Evolutionary conservation across 37 sponge, comb jelly and placozoan species (phyloP).

Genomic region (Geodia barretti): DNA sequence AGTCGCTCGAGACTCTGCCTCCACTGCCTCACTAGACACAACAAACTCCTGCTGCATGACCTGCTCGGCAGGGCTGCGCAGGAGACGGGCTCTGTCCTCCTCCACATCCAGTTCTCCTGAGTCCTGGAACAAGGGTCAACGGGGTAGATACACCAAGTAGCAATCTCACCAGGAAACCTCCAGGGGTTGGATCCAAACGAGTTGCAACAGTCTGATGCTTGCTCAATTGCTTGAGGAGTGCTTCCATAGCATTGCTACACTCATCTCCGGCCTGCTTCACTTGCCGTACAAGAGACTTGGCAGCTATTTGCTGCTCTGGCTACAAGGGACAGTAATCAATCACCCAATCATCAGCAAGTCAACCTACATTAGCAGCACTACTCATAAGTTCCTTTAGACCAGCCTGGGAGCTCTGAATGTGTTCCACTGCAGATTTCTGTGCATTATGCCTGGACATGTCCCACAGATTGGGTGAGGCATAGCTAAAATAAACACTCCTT

Average conservation of each 20-base stretch:
- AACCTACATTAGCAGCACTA: background rate
- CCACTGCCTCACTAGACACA: background rate
- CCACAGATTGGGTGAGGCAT: no score
- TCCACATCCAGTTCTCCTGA: conserved; percentile 5
- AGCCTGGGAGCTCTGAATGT: background rate
- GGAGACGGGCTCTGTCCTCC: background rate
- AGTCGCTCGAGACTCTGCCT: background rate
- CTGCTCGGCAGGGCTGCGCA: background rate
- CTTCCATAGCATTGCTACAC: background rate
- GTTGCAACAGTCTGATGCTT: background rate
- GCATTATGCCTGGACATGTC: background rate
- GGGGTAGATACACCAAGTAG: background rate
- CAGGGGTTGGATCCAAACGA: background rate
- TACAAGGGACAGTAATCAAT: background rate
- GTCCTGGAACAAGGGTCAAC: background rate
- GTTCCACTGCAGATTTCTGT: background rate
- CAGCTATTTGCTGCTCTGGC: background rate
- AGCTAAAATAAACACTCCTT: no score
- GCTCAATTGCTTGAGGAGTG: background rate
- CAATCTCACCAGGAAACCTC: background rate
- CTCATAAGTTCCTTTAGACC: background rate
- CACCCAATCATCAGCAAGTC: background rate
- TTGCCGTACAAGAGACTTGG: background rate
- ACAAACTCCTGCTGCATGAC: background rate
- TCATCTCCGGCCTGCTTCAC: background rate